Base-by-base conservation (phyloP, 2,797 vertebrate genomes). In the Leontocebus nigricollis region DNA sequence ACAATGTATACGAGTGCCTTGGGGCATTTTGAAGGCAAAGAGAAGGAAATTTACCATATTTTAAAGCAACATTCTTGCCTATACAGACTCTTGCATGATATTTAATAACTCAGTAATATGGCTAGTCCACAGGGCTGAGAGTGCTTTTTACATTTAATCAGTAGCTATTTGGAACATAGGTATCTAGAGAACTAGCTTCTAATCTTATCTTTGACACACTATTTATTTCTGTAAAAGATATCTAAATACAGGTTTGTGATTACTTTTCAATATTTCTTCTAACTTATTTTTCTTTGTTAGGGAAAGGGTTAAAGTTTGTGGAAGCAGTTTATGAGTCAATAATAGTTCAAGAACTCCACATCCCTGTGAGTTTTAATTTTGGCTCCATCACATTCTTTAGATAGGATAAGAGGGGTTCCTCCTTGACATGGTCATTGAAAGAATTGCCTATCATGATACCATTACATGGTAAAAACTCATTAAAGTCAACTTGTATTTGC, bases 11-110 rank as follows among this genome's bases (percentile, higher is more conserved):
- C 2, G 76, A 96, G 86, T 97, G 98, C 98, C 97, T 98, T 92
- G 97, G 97, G 98, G 98, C 97, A 97, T 98, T 98, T 97, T 97
- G 95, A 97, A 98, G 88, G 95, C 52, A 67, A 95, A 98, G 57
- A 98, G 95, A 85, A 33, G 82, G 97, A 98, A 97, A 96, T 88
- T 97, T 96, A 93, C 77, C 70, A 41, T 96, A 95, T 96, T 97
- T 95, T 64, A 0, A 67, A 92, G 96, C 91, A 85, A 84, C 33
- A 27, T 94, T 90, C 81, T 94, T 86, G 88, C 85, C 82, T 94
- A 76, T 94, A 41, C 22, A 84, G 91, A 44, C 10, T 70, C 33
- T 94, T 92, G 67, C 55, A 94, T 93, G 77, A 59, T 92, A 93
- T 89, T 96, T 94, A 97, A 77, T 89, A 96, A 73, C 67, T 73